Evolutionary conservation across 2,888 invertebrate genomes (phyloP).

Genomic region (Harpalus rubripes): DNA sequence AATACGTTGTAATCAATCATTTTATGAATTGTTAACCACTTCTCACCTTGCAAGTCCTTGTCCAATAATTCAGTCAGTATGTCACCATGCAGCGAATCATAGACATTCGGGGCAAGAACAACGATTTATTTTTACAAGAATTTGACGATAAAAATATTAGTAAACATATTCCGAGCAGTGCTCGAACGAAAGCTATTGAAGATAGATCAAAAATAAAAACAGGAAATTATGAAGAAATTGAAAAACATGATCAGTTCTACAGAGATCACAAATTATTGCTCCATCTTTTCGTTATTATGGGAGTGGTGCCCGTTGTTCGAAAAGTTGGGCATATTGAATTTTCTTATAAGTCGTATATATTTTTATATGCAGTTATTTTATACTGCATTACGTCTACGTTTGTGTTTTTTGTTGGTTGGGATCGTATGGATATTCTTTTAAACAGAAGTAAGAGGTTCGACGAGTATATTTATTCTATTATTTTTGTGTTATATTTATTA

Average conservation of each 20-base stretch:
- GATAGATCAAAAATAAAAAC: constrained; percentile 79
- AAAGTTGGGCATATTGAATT: constrained; percentile 80
- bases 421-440: constrained; percentile 81
- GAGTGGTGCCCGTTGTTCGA: constrained; percentile 82
- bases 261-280: constrained; percentile 83
- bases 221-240: constrained; percentile 81
- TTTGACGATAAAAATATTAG: constrained; percentile 61
- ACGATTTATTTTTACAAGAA: constrained; percentile 22
- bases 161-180: constrained; percentile 71
- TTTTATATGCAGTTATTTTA: constrained; percentile 83
- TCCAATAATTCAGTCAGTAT: constrained; percentile 28
- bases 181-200: constrained; percentile 74
- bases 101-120: not conserved
- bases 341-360: constrained; percentile 82
- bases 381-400: constrained; percentile 81
- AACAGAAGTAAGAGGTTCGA: constrained; percentile 83
- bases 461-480: constrained; percentile 84
- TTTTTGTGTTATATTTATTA: constrained; percentile 83
- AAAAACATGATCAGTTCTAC: constrained; percentile 84
- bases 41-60: constrained; percentile 39
- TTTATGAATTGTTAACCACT: constrained; percentile 18
- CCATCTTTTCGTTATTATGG: constrained; percentile 82
- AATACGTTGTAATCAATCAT: constrained; percentile 46
- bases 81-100: constrained; percentile 19
- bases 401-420: constrained; percentile 82